A percentile compares a stretch with the other conserved stretches of the same genome.
These are phyloP conservation scores for Gibbula magus DNA, from an alignment of 2,888 invertebrate genomes.

Conservation along the genomic window DNA sequence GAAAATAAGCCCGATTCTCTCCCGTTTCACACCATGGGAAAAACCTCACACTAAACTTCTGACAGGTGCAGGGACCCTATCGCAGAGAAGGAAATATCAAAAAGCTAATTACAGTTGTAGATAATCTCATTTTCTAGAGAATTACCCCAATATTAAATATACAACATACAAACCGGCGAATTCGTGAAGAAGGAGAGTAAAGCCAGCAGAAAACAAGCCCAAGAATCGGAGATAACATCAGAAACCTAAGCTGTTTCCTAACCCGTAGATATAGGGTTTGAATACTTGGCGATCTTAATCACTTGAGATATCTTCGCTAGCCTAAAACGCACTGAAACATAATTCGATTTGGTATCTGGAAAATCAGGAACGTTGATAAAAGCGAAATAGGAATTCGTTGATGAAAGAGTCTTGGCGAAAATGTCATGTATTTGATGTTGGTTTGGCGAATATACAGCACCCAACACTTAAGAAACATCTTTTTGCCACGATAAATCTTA, in stretches of 20 bases:
- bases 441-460: not conserved
- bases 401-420: not conserved
- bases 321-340: not conserved
- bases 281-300: not conserved
- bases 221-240: not conserved
- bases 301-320: not conserved
- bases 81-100: constrained; percentile 8
- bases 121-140: constrained; percentile 20
- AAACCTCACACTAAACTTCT: not conserved
- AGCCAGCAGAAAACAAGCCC: not conserved
- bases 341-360: constrained; percentile 11
- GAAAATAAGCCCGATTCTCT: constrained; percentile 8
- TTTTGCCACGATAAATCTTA: constrained; percentile 17
- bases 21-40: constrained; percentile 10
- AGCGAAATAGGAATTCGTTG: not conserved
- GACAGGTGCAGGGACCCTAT: constrained; percentile 7
- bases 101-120: constrained; percentile 3
- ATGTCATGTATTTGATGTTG: not conserved
- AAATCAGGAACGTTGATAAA: not conserved
- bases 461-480: constrained; percentile 6
- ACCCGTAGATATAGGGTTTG: not conserved
- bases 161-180: not conserved
- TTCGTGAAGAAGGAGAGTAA: not conserved
- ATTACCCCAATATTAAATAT: constrained; percentile 17
- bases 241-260: not conserved